These are phyloP conservation scores for Tyrannus savana DNA, from an alignment of 2,113 vertebrate species.

Conservation along the genomic window DNA sequence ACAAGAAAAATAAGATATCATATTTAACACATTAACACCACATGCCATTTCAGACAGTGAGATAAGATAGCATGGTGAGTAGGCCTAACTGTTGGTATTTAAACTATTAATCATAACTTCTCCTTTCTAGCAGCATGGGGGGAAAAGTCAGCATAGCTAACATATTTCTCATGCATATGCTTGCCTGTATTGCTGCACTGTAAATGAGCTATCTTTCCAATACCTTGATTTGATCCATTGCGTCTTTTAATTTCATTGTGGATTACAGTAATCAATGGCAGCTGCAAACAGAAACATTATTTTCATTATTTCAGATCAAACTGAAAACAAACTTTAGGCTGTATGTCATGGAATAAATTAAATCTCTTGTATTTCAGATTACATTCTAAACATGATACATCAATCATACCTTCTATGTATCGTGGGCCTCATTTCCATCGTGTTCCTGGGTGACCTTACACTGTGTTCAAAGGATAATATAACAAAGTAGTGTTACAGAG, in stretches of 20 bases:
- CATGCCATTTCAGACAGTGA: constrained; percentile 35
- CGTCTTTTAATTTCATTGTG: constrained; percentile 35
- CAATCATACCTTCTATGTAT: background rate
- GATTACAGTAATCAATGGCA: constrained; percentile 19
- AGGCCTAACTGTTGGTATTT: constrained; percentile 18
- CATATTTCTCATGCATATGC: constrained; percentile 18
- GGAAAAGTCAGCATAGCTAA: constrained; percentile 19
- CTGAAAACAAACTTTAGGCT: constrained; percentile 34
- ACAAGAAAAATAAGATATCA: constrained; percentile 17
- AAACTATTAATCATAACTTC: constrained; percentile 50
- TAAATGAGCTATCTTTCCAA: background rate
- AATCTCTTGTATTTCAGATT: constrained; percentile 18
- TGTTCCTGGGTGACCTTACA: constrained; percentile 29
- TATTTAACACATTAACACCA: constrained; percentile 60
- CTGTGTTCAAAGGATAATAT: constrained; percentile 15
- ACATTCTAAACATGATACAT: background rate
- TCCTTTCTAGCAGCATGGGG: constrained; percentile 12
- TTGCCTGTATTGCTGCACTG: background rate
- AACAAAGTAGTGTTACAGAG: background rate
- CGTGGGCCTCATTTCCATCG: constrained; percentile 11
- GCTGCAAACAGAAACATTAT: constrained; percentile 11
- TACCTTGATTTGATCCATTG: background rate
- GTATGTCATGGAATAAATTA: constrained; percentile 32
- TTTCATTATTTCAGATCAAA: constrained; percentile 20
- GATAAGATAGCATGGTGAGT: constrained; percentile 41